A percentile compares a stretch with the other conserved stretches of the same genome.
Evolutionary conservation across 2,113 vertebrate genomes (phyloP).

Genomic region (Xenus cinereus): DNA sequence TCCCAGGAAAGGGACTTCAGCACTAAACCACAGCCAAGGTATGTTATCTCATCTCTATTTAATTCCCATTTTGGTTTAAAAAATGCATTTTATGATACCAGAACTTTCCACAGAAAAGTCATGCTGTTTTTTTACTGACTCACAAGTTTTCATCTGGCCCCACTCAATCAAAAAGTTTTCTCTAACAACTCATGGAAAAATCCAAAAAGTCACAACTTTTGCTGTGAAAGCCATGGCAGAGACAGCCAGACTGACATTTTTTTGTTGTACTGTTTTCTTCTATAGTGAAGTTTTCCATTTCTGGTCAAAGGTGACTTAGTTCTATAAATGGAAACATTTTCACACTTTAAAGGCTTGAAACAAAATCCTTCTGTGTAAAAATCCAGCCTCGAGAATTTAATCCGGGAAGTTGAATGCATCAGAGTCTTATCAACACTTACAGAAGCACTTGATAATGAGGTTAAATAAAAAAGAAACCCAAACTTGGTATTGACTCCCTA

Average conservation of each 20-base stretch:
- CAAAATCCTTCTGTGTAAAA: slow-evolving; percentile 14
- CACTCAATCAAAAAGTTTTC: neutral
- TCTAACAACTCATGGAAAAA: neutral
- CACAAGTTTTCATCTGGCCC: neutral
- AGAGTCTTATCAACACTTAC: neutral
- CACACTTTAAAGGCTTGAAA: slow-evolving; percentile 37
- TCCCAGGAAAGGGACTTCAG: neutral
- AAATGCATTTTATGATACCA: neutral
- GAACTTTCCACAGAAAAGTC: neutral
- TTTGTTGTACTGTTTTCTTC: neutral
- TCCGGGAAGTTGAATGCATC: neutral
- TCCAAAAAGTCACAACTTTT: neutral
- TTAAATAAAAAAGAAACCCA: neutral
- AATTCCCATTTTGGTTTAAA: neutral
- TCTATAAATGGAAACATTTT: slow-evolving; percentile 57
- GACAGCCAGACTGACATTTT: neutral
- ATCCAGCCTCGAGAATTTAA: neutral
- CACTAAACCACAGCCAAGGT: neutral
- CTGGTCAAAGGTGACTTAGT: slow-evolving; percentile 43
- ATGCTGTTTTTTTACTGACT: neutral
- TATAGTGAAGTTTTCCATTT: neutral
- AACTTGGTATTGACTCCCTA: neutral
- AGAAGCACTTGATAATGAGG: neutral
- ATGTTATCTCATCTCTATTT: neutral
- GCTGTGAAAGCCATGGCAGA: neutral